Evolutionary conservation across 2,888 invertebrate genomes (phyloP).

Genomic region (Halocaridina rubra): DNA sequence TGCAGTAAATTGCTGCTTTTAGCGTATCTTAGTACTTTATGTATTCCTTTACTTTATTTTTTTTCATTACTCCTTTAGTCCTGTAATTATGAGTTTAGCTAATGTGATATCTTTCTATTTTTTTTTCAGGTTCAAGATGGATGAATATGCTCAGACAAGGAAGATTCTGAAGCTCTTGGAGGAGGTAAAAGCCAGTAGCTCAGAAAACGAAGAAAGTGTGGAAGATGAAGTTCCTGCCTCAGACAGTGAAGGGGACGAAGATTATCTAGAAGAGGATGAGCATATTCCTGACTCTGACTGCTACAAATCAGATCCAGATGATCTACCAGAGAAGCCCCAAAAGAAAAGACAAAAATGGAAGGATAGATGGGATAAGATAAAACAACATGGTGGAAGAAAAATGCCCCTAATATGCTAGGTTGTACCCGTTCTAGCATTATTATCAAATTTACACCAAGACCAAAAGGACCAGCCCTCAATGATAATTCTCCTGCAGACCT

Average conservation of each 20-base stretch:
- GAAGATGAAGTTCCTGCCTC: not conserved
- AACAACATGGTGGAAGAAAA: conserved; percentile 62
- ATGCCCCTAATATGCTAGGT: conserved; percentile 64
- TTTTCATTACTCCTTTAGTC: not conserved
- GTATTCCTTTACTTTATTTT: not conserved
- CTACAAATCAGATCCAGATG: not conserved
- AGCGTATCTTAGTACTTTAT: not conserved
- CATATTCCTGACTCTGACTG: conserved; percentile 6
- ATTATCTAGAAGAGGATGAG: not conserved
- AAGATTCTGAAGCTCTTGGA: not conserved
- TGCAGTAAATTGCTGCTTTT: not conserved
- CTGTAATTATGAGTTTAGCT: not conserved
- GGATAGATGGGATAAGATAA: conserved; percentile 58
- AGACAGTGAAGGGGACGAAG: not conserved
- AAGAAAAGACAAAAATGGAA: not conserved
- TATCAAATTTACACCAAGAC: conserved; percentile 64
- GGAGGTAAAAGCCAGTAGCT: not conserved
- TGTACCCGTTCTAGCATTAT: conserved; percentile 59
- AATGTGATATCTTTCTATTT: not conserved
- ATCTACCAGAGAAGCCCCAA: not conserved
- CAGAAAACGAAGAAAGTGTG: not conserved
- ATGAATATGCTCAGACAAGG: not conserved
- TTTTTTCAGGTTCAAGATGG: not conserved
- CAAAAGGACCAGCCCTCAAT: conserved; percentile 60
- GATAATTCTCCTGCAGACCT: conserved; percentile 63